phyloP scores from a whole-genome alignment of 1,140 invertebrate species.

The Halictus rubicundus region DNA sequence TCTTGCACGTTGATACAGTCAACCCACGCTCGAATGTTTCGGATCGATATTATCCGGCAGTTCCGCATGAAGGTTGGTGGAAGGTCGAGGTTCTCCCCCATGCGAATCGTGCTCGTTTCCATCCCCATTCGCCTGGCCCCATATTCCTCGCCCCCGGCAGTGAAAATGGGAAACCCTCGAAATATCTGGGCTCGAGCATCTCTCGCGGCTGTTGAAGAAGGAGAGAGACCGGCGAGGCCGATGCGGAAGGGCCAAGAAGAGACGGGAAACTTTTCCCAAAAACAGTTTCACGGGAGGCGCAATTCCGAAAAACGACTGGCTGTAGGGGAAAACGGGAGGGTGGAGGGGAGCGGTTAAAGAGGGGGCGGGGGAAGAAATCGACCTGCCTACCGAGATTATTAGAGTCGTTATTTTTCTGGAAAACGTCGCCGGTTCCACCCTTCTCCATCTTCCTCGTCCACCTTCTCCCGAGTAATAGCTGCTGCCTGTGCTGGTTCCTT shows the following conservation, averaged over 20 bases:
- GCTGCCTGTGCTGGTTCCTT: constrained; percentile 34
- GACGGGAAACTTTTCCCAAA: constrained; percentile 51
- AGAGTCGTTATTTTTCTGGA: constrained; percentile 70
- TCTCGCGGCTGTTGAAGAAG: constrained; percentile 39
- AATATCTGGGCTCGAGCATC: constrained; percentile 66
- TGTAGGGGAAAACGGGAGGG: background rate
- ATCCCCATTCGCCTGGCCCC: constrained; percentile 60
- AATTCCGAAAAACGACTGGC: constrained; percentile 60
- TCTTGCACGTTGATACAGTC: constrained; percentile 63
- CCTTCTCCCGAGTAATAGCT: constrained; percentile 36
- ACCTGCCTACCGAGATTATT: constrained; percentile 64
- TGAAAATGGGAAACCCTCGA: constrained; percentile 69
- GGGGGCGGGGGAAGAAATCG: constrained; percentile 34
- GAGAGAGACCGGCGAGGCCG: background rate
- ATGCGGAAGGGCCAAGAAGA: background rate
- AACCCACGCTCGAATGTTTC: constrained; percentile 54
- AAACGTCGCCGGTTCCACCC: constrained; percentile 30
- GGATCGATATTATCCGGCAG: constrained; percentile 68
- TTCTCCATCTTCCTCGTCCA: background rate
- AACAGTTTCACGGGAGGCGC: constrained; percentile 58
- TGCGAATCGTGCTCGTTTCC: constrained; percentile 67
- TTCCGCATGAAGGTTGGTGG: constrained; percentile 64
- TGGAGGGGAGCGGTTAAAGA: constrained; percentile 54
- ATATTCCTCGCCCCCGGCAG: constrained; percentile 62
- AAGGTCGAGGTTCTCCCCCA: constrained; percentile 67